These are phyloP conservation scores for Chrysopilus asiliformis DNA, from an alignment of 2,888 invertebrate genomes.

Conservation along the genomic window DNA sequence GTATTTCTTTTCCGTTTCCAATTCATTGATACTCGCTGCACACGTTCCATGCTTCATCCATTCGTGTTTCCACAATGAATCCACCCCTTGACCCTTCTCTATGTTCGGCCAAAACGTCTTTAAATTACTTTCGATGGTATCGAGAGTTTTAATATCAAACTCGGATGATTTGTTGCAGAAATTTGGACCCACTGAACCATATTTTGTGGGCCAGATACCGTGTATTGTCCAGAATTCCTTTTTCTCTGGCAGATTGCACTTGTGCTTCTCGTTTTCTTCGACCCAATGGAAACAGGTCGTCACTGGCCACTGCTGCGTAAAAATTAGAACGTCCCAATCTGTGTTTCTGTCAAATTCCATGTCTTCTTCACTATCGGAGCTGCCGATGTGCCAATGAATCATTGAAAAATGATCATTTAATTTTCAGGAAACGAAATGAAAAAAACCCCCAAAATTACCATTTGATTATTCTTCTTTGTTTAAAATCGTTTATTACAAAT, in stretches of 20 bases:
- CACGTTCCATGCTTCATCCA: constrained; percentile 78
- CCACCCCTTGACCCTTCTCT: constrained; percentile 34
- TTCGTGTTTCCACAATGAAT: constrained; percentile 64
- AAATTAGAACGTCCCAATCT: constrained; percentile 66
- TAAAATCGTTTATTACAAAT: no score
- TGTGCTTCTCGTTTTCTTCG: constrained; percentile 42
- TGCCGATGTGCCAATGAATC: no score
- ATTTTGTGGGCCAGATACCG: constrained; percentile 70
- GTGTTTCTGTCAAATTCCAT: no score
- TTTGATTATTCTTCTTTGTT: no score
- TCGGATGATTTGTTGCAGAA: constrained; percentile 57
- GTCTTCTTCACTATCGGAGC: no score
- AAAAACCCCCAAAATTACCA: no score
- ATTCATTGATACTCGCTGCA: constrained; percentile 42
- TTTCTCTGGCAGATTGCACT: constrained; percentile 48
- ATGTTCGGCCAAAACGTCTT: constrained; percentile 59
- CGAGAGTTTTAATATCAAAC: constrained; percentile 48
- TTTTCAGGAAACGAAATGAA: no score
- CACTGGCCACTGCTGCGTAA: constrained; percentile 69
- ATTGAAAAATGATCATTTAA: no score
- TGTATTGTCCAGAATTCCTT: constrained; percentile 62
- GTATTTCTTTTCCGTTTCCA: constrained; percentile 53
- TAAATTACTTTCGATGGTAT: constrained; percentile 43
- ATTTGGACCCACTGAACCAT: constrained; percentile 49
- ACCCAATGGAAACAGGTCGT: constrained; percentile 60